phyloP scores from a whole-genome alignment of 2,888 invertebrate species.

The Stenchaetothrips biformis region DNA sequence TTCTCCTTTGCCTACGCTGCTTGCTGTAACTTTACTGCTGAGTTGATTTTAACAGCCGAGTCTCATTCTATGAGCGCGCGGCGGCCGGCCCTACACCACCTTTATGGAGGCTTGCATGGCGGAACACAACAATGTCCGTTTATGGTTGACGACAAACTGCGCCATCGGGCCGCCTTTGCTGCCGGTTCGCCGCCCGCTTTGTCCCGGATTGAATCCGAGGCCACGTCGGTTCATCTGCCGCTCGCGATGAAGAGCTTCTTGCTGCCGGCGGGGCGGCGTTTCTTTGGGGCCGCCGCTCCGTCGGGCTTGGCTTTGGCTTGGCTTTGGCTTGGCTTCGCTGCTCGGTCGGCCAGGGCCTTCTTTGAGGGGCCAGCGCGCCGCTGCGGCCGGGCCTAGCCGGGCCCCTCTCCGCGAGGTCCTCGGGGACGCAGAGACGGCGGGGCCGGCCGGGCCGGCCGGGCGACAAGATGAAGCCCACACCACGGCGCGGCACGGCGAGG shows the following conservation, averaged over 20 bases:
- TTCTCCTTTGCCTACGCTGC: not conserved
- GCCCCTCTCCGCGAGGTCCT: not conserved
- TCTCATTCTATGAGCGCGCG: not conserved
- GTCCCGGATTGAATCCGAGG: too few species aligned
- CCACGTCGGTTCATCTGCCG: too few species aligned
- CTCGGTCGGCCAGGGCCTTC: too few species aligned
- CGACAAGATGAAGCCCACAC: not conserved
- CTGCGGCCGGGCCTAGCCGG: not conserved
- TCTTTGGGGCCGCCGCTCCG: too few species aligned
- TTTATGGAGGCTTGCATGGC: not conserved
- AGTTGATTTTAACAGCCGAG: slow-evolving; percentile 6
- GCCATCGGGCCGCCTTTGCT: too few species aligned
- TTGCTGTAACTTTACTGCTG: slow-evolving; percentile 7
- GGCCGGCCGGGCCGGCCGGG: not conserved
- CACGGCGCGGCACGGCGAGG: not conserved
- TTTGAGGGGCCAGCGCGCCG: not conserved
- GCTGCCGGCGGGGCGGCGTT: too few species aligned
- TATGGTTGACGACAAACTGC: not conserved
- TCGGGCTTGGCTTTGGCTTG: too few species aligned
- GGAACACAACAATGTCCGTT: slow-evolving; percentile 16
- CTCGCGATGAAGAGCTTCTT: too few species aligned
- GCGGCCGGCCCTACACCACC: not conserved
- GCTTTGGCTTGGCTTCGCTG: too few species aligned
- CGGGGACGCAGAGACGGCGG: not conserved
- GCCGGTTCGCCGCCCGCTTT: too few species aligned